Percentiles rank a stretch among this genome's conserved stretches.
Evolutionary conservation across 53 echinoderm and acorn worm genomes (phyloP).

Genomic region (Echinometra lucunter): DNA sequence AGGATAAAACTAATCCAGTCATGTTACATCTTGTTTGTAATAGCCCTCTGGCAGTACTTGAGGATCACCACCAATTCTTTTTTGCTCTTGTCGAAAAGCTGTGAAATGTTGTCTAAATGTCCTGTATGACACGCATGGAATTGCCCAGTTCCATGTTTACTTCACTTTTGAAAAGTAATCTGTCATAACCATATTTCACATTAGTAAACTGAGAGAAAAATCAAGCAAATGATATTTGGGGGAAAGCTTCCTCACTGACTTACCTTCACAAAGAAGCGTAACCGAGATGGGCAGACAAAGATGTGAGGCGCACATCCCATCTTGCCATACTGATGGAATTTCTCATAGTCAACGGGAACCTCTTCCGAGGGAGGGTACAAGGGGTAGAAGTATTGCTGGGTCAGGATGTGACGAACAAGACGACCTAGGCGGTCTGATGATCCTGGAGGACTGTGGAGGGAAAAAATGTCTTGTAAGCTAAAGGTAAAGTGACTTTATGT

Average conservation of each 20-base stretch:
- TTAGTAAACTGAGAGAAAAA: too few relatives aligned
- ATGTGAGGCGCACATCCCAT: constrained; percentile 86
- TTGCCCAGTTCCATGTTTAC: too few relatives aligned
- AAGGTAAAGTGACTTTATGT: background rate
- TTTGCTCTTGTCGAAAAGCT: too few relatives aligned
- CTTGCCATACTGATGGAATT: constrained; percentile 82
- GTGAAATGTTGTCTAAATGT: too few relatives aligned
- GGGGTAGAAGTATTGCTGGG: constrained; percentile 91
- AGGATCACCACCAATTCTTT: too few relatives aligned
- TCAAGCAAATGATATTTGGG: background rate
- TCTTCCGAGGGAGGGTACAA: constrained; percentile 86
- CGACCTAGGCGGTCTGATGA: constrained; percentile 90
- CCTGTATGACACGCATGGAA: too few relatives aligned
- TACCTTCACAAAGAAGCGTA: constrained; percentile 94
- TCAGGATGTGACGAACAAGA: constrained; percentile 86
- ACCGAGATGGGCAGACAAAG: constrained; percentile 86
- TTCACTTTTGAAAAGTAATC: too few relatives aligned
- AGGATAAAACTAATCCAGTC: background rate
- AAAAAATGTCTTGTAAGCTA: background rate
- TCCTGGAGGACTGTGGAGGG: constrained; percentile 76
- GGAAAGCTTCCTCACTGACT: background rate
- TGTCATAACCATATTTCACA: too few relatives aligned
- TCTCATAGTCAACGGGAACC: constrained; percentile 84
- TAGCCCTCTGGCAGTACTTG: too few relatives aligned
- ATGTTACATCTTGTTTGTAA: background rate